Base-by-base conservation (phyloP, 2,888 invertebrate genomes). In the Calliphora vomitoria region DNA sequence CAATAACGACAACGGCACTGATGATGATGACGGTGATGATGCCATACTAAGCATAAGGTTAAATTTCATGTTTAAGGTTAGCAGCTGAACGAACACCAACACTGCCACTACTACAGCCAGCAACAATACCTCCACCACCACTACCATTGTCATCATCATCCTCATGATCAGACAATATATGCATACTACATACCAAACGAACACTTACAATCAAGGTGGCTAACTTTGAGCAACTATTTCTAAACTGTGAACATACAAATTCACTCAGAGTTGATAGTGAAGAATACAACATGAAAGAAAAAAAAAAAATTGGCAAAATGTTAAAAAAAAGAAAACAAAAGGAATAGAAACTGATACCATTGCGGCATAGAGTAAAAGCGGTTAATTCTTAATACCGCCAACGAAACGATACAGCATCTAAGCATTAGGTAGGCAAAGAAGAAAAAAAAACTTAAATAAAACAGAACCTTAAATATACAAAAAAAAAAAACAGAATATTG, bases 241-340 rank as follows among this genome's bases (percentile, higher is more conserved):
- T 91, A 90, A 92, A 92, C 92, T 92, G 91, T 91, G 91, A 92
- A 92, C 92, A 92, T 91, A 92, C 92, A 92, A 92, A 92, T 92
- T 92, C 92, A 92, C 92, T 92, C 92, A 92, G 91, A 90, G 90
- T 90, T 92, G 92, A 92, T 92, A 92, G 92, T 89, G 89, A 88
- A 85, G 88, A 82, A 89, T 89, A 87, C 89, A 87, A 68, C 38
- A 74, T 47, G 25, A 44, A 74, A 68, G 58, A 50, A 20, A 62
- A 62, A 58, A 38, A 69, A 76, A 74, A 64, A 78, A 55, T 72
- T 84, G 58, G 64, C 31, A 50, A 47, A 41, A 69, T 50, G 41
- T n/a, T 38, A 35, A 41, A 64, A 75, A 20, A 80, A 80, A 44
- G 18, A 71, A 66, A 81, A 41, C 3, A 25, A 69, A 75, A 75